Conservation (phyloP, 2,888 invertebrate genomes). For the Athetis lepigone region DNA sequence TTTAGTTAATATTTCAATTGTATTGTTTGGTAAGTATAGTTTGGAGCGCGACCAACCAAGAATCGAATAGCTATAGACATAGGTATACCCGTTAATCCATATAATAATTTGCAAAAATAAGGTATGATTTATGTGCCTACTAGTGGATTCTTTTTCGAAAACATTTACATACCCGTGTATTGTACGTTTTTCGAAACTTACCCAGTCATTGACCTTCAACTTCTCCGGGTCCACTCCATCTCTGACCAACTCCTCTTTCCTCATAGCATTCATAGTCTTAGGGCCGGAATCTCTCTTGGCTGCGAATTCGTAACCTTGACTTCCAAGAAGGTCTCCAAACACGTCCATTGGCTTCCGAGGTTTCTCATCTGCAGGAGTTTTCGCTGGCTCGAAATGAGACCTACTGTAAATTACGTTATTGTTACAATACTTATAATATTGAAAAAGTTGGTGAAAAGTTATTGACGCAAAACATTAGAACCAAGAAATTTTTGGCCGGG, state of each 20-base stretch:
- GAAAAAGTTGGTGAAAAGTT: too few species aligned
- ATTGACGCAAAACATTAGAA: too few species aligned
- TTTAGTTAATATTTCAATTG: too few species aligned
- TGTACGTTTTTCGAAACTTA: conserved; percentile 72
- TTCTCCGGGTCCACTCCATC: conserved; percentile 97
- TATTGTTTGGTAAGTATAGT: too few species aligned
- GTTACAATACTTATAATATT: too few species aligned
- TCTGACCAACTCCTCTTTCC: conserved; percentile 95
- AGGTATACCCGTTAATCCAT: too few species aligned
- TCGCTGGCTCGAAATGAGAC: conserved; percentile 92
- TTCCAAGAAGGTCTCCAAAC: conserved; percentile 97
- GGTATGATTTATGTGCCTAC: too few species aligned
- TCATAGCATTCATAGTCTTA: conserved; percentile 97
- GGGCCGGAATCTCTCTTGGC: conserved; percentile 94
- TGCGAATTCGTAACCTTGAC: conserved; percentile 96
- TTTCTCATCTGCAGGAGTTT: conserved; percentile 83
- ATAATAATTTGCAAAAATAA: too few species aligned
- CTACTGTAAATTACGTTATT: conserved; percentile 86
- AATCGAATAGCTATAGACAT: too few species aligned
- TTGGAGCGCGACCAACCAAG: too few species aligned
- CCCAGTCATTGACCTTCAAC: conserved; percentile 95
- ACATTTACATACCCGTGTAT: neutral
- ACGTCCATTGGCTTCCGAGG: conserved; percentile 92
- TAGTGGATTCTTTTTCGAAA: too few species aligned
- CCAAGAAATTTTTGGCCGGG: too few species aligned